Conservation (phyloP, 1,140 invertebrate genomes). For the Drosophila sproati region DNA sequence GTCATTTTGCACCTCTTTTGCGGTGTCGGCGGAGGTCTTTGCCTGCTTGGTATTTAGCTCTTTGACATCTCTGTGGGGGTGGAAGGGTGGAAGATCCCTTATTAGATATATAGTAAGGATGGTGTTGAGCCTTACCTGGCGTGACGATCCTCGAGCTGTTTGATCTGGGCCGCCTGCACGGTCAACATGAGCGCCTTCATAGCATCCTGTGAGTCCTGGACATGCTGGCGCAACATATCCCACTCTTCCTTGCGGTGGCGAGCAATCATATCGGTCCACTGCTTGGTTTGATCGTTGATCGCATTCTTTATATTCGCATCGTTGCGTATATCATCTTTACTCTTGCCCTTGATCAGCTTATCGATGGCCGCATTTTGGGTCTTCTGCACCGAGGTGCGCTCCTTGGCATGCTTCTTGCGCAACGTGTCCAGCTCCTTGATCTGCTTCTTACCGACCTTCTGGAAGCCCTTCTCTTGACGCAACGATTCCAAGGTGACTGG, state of each 20-base stretch:
- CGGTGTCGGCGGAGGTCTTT: constrained; percentile 98
- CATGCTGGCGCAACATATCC: constrained; percentile 92
- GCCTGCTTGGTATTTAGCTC: constrained; percentile 98
- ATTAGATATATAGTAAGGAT: background rate
- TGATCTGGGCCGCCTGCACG: constrained; percentile 94
- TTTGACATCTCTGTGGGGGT: constrained; percentile 92
- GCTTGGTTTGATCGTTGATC: constrained; percentile 94
- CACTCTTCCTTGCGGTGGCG: constrained; percentile 96
- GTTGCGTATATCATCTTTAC: constrained; percentile 91
- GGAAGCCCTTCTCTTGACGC: constrained; percentile 95
- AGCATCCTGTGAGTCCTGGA: constrained; percentile 93
- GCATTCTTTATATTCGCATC: constrained; percentile 92
- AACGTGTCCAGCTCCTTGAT: constrained; percentile 97
- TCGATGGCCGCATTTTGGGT: constrained; percentile 97
- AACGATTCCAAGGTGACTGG: constrained; percentile 96
- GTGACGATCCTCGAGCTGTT: constrained; percentile 95
- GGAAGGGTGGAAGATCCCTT: constrained; percentile 4
- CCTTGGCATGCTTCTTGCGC: constrained; percentile 97
- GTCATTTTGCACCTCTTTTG: constrained; percentile 97
- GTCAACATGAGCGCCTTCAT: constrained; percentile 94
- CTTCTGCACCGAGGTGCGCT: constrained; percentile 95
- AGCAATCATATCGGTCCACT: constrained; percentile 96
- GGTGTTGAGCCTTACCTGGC: constrained; percentile 88
- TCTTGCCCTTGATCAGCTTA: constrained; percentile 96
- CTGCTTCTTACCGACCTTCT: constrained; percentile 98